Conservation (phyloP, 2,888 invertebrate genomes). For the Schizotus pectinicornis region DNA sequence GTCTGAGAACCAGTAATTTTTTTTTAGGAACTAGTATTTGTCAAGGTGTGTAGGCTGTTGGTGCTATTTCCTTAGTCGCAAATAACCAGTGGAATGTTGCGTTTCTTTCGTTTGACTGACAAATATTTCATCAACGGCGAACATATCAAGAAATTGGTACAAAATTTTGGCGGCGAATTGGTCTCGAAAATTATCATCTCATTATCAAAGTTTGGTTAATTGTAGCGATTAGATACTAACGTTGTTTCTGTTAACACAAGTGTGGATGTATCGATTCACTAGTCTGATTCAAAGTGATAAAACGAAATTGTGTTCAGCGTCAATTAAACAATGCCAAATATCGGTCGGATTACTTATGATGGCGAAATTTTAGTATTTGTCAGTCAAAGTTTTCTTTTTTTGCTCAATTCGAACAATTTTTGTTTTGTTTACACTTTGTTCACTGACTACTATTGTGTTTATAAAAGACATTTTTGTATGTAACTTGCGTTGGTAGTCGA, state of each 20-base stretch:
- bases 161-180: background rate
- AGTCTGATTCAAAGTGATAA: background rate
- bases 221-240: background rate
- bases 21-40: slow-evolving; percentile 9
- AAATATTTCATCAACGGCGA: slow-evolving; percentile 11
- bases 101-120: slow-evolving; percentile 19
- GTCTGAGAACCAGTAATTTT: slow-evolving; percentile 4
- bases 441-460: slow-evolving; percentile 22
- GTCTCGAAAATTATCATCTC: background rate
- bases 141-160: slow-evolving; percentile 13
- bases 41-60: slow-evolving; percentile 18
- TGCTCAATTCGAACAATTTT: slow-evolving; percentile 27
- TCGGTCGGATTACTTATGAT: background rate
- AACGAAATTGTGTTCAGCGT: slow-evolving; percentile 20
- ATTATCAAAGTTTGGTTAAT: background rate
- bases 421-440: slow-evolving; percentile 2
- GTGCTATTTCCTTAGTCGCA: slow-evolving; percentile 22
- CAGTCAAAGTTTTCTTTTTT: slow-evolving; percentile 27
- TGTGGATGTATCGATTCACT: too few relatives aligned
- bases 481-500: slow-evolving; percentile 28
- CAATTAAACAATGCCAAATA: slow-evolving; percentile 3
- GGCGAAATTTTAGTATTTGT: slow-evolving; percentile 19
- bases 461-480: slow-evolving; percentile 33
- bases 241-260: too few relatives aligned
- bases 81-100: slow-evolving; percentile 9